phyloP scores from a whole-genome alignment of 1,140 invertebrate genomes.

The Drosophila murphyi region DNA sequence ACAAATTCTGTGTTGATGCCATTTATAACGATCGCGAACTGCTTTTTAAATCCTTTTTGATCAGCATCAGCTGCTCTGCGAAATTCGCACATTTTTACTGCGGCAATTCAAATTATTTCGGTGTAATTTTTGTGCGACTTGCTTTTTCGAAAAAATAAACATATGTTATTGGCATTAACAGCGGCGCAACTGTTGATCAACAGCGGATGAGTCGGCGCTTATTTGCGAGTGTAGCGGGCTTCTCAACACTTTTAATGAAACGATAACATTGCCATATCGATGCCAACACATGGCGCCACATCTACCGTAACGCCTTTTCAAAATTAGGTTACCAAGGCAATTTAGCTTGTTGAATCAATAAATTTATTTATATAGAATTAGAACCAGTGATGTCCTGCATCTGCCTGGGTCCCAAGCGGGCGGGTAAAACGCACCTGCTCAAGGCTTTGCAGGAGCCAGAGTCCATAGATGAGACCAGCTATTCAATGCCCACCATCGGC shows the following conservation, averaged over 20 bases:
- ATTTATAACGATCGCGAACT: constrained; percentile 62
- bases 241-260: neutral
- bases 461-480: constrained; percentile 89
- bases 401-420: constrained; percentile 90
- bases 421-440: constrained; percentile 92
- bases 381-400: constrained; percentile 85
- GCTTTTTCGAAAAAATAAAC: neutral
- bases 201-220: neutral
- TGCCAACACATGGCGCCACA: constrained; percentile 22
- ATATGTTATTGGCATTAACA: neutral
- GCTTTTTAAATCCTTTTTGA: constrained; percentile 62
- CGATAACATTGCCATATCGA: neutral
- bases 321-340: constrained; percentile 38
- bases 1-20: constrained; percentile 71
- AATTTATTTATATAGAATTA: neutral
- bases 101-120: neutral
- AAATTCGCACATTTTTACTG: constrained; percentile 9
- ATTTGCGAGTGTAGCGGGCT: neutral
- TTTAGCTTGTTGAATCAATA: constrained; percentile 57
- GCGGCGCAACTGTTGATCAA: neutral
- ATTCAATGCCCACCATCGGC: constrained; percentile 91
- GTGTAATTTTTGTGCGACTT: neutral
- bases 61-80: neutral
- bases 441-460: constrained; percentile 89
- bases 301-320: neutral